phyloP scores from a whole-genome alignment of 2,888 invertebrate genomes.

The Magallana nippona region DNA sequence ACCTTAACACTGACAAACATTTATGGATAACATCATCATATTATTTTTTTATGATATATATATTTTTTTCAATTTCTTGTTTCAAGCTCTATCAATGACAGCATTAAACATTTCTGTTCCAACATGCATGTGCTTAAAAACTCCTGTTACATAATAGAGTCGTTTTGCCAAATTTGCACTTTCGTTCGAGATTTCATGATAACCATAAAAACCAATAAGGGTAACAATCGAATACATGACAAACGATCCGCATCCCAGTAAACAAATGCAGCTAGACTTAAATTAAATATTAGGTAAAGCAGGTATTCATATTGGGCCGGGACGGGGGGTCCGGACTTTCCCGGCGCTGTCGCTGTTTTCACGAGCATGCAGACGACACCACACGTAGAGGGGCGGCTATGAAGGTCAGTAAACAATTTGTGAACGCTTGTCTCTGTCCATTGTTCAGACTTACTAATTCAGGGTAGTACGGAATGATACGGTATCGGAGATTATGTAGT shows the following conservation, averaged over 20 bases:
- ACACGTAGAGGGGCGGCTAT: constrained; percentile 5
- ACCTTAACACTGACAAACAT: too few species aligned
- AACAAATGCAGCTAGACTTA: neutral
- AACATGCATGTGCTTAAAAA: too few species aligned
- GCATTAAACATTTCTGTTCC: too few species aligned
- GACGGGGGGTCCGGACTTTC: constrained; percentile 9
- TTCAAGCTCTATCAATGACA: too few species aligned
- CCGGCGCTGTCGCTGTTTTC: neutral
- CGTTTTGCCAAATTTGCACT: too few species aligned
- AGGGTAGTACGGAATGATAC: constrained; percentile 17
- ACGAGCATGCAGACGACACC: constrained; percentile 17
- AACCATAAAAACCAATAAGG: neutral
- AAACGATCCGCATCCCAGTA: neutral
- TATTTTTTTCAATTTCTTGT: too few species aligned
- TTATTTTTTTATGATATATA: too few species aligned
- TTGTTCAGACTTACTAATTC: constrained; percentile 8
- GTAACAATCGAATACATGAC: neutral
- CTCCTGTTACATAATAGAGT: too few species aligned
- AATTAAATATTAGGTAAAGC: neutral
- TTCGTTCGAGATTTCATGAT: too few species aligned
- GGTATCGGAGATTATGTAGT: constrained; percentile 8
- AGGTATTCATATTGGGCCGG: neutral
- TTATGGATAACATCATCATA: too few species aligned
- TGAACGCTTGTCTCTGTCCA: constrained; percentile 16
- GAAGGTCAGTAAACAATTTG: constrained; percentile 19